Evolutionary conservation across 2,888 invertebrate species (phyloP), one percentile per base, ranked within the genome.

Genomic region (Dione juno): DNA sequence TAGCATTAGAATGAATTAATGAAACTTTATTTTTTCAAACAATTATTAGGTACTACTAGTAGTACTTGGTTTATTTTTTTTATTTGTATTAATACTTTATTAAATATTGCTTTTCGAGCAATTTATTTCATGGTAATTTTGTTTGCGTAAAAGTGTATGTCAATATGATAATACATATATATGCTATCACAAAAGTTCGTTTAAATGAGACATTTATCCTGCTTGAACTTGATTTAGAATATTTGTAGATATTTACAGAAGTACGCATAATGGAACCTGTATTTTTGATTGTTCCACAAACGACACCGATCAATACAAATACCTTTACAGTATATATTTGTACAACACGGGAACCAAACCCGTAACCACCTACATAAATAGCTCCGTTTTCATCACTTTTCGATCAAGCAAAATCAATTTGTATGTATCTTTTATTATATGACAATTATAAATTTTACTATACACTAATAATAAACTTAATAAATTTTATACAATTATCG

Each of bases 381-480:
- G 0, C 11, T n/a, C 13, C 28, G 45, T 45, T 45, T 53, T 21
- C 11, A 57, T 16, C 57, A 37, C 10, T 40, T 40, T 40, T 37
- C 9, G 10, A 57, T 57, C n/a, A 37, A 57, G 10, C 11, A 37
- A 57, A 57, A 37, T n/a, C 54, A 37, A n/a, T 57, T 10, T 57
- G 35, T 54, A 53, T 54, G 10, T 16, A 16, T 37, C 1, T 40
- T 40, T 16, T 3, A 28, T 48, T 54, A 54, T n/a, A 57, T 57
- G 16, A 37, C 37, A 57, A 57, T 57, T 57, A 57, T 40, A 16
- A 57, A 37, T 16, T 40, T 37, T 40, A 54, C 57, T 40, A 57
- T 57, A 57, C 13, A 57, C 37, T 57, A 19, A 57, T 19, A 48
- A 50, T 57, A 57, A 40, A 57, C 57, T 11, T 57, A 57, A 57